Evolutionary conservation across 2,888 invertebrate species (phyloP).

Genomic region (Megastigmus dorsalis): DNA sequence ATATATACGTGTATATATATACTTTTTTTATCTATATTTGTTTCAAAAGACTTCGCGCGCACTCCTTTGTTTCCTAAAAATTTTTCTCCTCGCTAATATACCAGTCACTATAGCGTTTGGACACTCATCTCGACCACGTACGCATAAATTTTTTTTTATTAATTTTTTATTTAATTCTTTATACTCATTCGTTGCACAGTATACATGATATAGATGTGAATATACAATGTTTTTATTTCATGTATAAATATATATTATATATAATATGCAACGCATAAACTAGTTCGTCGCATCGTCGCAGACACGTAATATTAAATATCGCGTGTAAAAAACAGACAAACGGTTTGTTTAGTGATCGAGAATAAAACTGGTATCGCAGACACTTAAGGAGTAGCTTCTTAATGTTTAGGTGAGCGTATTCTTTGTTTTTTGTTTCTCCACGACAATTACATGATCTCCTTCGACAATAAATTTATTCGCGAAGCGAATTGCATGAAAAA

Average conservation of each 20-base stretch:
- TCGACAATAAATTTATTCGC: slow-evolving; percentile 35
- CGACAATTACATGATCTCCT: slow-evolving; percentile 29
- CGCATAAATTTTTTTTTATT: background rate
- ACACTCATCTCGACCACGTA: slow-evolving; percentile 2
- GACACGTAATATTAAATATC: slow-evolving; percentile 48
- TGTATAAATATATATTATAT: slow-evolving; percentile 41
- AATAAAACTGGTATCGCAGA: slow-evolving; percentile 47
- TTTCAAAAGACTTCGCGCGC: slow-evolving; percentile 43
- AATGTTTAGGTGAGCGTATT: slow-evolving; percentile 30
- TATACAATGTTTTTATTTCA: slow-evolving; percentile 25
- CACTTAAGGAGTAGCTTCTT: slow-evolving; percentile 15
- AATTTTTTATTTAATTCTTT: background rate
- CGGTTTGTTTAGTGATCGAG: slow-evolving; percentile 42
- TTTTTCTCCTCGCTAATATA: background rate
- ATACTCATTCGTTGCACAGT: slow-evolving; percentile 45
- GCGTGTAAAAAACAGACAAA: slow-evolving; percentile 31
- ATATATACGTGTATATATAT: slow-evolving; percentile 44
- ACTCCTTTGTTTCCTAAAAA: background rate
- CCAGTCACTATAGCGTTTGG: background rate
- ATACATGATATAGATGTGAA: slow-evolving; percentile 33
- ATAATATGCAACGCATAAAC: slow-evolving; percentile 46
- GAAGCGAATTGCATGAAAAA: slow-evolving; percentile 47
- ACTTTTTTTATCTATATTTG: slow-evolving; percentile 36
- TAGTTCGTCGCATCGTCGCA: background rate
- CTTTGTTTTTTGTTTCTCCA: slow-evolving; percentile 1